Percentiles rank a stretch among this genome's conserved stretches.
Conservation (phyloP, 2,113 vertebrate species). For the Colossoma macropomum region DNA sequence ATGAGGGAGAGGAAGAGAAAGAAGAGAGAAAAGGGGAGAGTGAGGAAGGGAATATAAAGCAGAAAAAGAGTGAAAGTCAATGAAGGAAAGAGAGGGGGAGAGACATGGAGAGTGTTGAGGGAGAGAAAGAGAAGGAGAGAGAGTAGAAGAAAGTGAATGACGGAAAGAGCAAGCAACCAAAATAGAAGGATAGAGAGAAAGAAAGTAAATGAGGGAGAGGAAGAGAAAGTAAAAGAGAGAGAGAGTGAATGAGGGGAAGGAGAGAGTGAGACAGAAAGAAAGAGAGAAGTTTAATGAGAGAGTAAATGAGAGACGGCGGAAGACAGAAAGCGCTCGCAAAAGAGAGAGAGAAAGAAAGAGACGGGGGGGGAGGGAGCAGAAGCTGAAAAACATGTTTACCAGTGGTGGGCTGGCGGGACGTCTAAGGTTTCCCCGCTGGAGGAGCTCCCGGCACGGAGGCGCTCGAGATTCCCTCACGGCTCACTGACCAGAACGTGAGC, state of each 20-base stretch:
- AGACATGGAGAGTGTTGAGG: too few species aligned
- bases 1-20: neutral
- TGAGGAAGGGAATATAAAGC: too few species aligned
- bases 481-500: constrained; percentile 86
- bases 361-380: constrained; percentile 48
- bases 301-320: neutral
- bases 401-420: constrained; percentile 82
- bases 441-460: constrained; percentile 82
- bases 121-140: neutral
- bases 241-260: neutral
- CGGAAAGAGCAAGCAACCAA: too few species aligned
- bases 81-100: too few species aligned
- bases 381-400: constrained; percentile 93
- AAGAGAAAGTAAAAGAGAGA: neutral
- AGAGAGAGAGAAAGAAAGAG: constrained; percentile 34
- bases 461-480: constrained; percentile 87
- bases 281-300: neutral
- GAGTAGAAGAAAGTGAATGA: too few species aligned
- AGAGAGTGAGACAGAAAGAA: neutral
- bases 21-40: neutral
- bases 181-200: neutral
- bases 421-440: constrained; percentile 92
- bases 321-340: constrained; percentile 1
- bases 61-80: too few species aligned
- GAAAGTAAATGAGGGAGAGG: too few species aligned